A percentile compares a stretch with the other conserved stretches of the same genome.
phyloP scores from a whole-genome alignment of 2,888 invertebrate genomes.

The Stenodera caucasica region DNA sequence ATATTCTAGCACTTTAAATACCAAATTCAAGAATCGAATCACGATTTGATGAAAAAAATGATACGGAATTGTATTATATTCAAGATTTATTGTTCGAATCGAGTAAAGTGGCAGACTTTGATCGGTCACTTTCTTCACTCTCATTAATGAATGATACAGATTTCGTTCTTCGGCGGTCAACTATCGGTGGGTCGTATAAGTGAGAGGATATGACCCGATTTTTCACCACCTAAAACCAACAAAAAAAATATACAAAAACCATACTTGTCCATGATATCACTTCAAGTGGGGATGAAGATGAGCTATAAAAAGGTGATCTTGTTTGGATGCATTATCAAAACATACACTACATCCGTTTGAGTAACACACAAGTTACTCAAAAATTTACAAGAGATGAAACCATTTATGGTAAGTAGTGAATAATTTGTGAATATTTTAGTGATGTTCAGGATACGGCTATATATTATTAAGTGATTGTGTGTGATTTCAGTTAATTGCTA shows the following conservation, averaged over 20 bases:
- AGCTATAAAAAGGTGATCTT: conserved; percentile 13
- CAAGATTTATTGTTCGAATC: too few relatives aligned
- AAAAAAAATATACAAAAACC: not conserved
- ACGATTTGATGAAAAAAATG: too few relatives aligned
- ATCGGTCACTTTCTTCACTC: conserved; percentile 12
- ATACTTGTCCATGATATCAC: conserved; percentile 5
- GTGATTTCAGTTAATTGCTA: conserved; percentile 45
- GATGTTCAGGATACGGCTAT: conserved; percentile 1
- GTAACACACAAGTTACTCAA: conserved; percentile 29
- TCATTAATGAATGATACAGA: conserved; percentile 26
- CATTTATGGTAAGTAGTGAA: conserved; percentile 47
- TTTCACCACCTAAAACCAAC: conserved; percentile 29
- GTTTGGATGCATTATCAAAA: conserved; percentile 9
- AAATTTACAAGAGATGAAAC: conserved; percentile 42
- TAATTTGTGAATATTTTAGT: conserved; percentile 11
- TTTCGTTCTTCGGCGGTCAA: conserved; percentile 18
- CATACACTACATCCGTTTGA: conserved; percentile 9
- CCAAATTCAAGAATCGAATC: too few relatives aligned
- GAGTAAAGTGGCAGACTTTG: too few relatives aligned
- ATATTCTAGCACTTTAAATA: not conserved
- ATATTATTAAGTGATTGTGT: conserved; percentile 15
- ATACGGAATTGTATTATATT: too few relatives aligned
- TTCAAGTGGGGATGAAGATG: conserved; percentile 18
- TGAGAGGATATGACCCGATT: conserved; percentile 35
- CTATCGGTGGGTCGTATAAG: conserved; percentile 19